Evolutionary conservation across 2,797 vertebrate genomes (phyloP), one percentile per base, ranked within the genome.

Genomic region (Echeneis naucrates): DNA sequence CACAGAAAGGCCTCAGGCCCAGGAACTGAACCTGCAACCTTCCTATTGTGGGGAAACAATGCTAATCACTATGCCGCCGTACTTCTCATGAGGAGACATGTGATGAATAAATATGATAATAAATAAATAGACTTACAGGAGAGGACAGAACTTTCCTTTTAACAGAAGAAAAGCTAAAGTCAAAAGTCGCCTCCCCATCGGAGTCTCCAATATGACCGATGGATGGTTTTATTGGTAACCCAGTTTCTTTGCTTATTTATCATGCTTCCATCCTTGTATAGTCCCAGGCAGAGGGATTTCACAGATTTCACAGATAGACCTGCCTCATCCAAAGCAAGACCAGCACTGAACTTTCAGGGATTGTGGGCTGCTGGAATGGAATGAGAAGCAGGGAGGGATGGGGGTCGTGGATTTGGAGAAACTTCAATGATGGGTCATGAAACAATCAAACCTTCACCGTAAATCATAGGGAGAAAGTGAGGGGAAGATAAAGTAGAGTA

Each of bases 221-320:
- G 80, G 80, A 86, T 82, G 68, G 76, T 85, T 86, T 89, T 85
- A 88, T 82, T 74, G 82, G 70, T 89, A 88, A 91, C 90, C 91
- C 89, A 87, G 75, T 92, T 93, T 93, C 72, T 67, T 78, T 88
- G 88, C 84, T 86, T 93, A 89, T 92, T 92, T 90, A 93, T 92
- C 81, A 82, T 32, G 47, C 77, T 86, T 82, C 80, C 72, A 77
- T 80, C 78, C 63, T 75, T 7, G 4, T 32, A 23, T n/a, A 58
- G 88, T 85, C 50, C 14, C 69, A 83, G 77, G 87, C 84, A 81
- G 78, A 75, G 85, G 85, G 89, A 90, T 89, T 89, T 93, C 81
- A 89, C 86, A 92, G 91, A 93, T 89, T 91, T 89, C 89, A 88
- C 89, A 87, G 76, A 78, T 87, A 92, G 77, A 68, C 76, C 78